Evolutionary conservation across 30 jellyfish, hydroid and myxozoan species (phyloP).

Genomic region (Mastigias papua): DNA sequence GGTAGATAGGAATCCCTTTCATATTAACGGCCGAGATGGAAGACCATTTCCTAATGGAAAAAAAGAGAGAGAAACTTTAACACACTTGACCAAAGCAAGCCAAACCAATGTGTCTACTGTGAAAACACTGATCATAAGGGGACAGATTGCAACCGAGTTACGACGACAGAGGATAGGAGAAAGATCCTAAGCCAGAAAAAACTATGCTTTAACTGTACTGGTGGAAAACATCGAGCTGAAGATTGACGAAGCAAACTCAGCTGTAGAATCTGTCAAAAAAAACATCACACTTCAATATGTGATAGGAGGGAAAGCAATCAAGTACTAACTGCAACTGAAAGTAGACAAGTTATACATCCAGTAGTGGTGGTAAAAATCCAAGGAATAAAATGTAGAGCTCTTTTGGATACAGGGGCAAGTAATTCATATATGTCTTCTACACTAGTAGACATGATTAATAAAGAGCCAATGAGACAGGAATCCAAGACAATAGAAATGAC

Average conservation of each 20-base stretch:
- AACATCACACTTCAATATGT: constrained; percentile 84
- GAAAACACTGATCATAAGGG: constrained; percentile 52
- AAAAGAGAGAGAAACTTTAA: constrained; percentile 45
- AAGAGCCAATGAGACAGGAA: constrained; percentile 73
- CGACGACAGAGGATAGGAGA: no score
- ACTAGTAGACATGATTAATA: constrained; percentile 32
- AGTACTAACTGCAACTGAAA: constrained; percentile 41
- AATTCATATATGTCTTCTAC: constrained; percentile 53
- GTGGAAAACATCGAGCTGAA: constrained; percentile 67
- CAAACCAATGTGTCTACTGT: constrained; percentile 60
- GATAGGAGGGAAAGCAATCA: constrained; percentile 42
- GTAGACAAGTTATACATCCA: constrained; percentile 35
- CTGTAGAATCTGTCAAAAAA: no score
- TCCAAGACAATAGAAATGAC: constrained; percentile 60
- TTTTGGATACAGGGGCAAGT: constrained; percentile 50
- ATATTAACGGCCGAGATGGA: constrained; percentile 40
- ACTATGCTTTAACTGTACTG: constrained; percentile 74
- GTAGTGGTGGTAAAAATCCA: constrained; percentile 42
- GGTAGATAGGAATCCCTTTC: no score
- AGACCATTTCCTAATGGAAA: constrained; percentile 6
- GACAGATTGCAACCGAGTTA: constrained; percentile 52
- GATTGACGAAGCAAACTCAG: constrained; percentile 65
- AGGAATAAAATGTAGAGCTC: constrained; percentile 69
- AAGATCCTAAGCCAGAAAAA: constrained; percentile 28
- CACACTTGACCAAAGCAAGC: constrained; percentile 21